phyloP scores from a whole-genome alignment of 2,888 invertebrate genomes.

The Chaetogeoica ovagalla region DNA sequence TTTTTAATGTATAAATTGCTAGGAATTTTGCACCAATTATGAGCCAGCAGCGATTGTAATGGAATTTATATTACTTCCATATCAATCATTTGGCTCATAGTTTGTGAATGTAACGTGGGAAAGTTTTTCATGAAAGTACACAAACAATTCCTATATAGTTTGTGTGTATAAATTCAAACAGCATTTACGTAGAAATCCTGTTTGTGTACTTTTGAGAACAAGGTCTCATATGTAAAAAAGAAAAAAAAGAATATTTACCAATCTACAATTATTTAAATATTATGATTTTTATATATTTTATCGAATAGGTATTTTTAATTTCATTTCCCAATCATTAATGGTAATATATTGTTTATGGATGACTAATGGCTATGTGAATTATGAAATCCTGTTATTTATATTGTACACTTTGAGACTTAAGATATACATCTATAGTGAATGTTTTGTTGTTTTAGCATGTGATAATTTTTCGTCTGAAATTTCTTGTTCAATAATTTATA shows the following conservation, averaged over 20 bases:
- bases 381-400: neutral
- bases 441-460: conserved; percentile 9
- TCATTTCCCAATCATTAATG: conserved; percentile 2
- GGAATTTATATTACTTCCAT: neutral
- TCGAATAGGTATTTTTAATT: neutral
- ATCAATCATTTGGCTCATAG: neutral
- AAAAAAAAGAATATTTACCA: neutral
- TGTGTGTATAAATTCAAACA: neutral
- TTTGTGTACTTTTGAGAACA: neutral
- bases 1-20: neutral
- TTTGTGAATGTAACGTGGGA: neutral
- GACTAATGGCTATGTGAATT: neutral
- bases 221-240: neutral
- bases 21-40: neutral
- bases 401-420: neutral
- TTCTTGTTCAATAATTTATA: conserved; percentile 19
- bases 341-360: neutral
- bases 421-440: neutral
- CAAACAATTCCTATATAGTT: no score
- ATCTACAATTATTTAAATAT: neutral
- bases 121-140: neutral
- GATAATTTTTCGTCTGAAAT: conserved; percentile 1
- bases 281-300: conserved; percentile 2
- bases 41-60: neutral
- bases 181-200: neutral